phyloP scores from a whole-genome alignment of 2,888 invertebrate genomes.

The Tetramorium bicarinatum region DNA sequence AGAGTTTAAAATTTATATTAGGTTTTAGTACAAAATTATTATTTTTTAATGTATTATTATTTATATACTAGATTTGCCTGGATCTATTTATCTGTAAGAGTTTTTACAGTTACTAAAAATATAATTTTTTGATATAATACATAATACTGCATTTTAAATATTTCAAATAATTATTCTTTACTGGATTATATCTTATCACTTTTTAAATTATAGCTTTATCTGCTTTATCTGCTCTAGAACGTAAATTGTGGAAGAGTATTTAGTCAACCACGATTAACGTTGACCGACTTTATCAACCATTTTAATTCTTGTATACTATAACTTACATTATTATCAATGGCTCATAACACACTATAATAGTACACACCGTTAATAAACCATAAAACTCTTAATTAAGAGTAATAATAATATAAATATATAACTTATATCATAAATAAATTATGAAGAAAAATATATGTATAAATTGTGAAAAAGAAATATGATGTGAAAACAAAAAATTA shows the following conservation, averaged over 20 bases:
- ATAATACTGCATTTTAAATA: not conserved
- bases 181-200: not conserved
- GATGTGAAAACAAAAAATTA: not conserved
- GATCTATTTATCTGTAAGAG: not conserved
- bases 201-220: not conserved
- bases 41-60: not conserved
- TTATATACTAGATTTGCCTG: not conserved
- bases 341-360: slow-evolving; percentile 1
- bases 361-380: not conserved
- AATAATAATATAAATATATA: not conserved
- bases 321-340: slow-evolving; percentile 20
- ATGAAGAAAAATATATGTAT: not conserved
- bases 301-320: not conserved
- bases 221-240: not conserved
- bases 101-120: not conserved
- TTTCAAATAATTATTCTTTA: slow-evolving; percentile 1
- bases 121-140: not conserved
- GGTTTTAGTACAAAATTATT: not conserved
- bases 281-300: slow-evolving; percentile 36
- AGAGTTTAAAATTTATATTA: not conserved
- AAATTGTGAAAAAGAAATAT: not conserved
- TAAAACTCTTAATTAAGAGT: slow-evolving; percentile 5
- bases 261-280: slow-evolving; percentile 12
- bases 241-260: slow-evolving; percentile 6
- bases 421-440: no score